Conservation (phyloP, 2,888 invertebrate genomes). For the Diarsia rubi region DNA sequence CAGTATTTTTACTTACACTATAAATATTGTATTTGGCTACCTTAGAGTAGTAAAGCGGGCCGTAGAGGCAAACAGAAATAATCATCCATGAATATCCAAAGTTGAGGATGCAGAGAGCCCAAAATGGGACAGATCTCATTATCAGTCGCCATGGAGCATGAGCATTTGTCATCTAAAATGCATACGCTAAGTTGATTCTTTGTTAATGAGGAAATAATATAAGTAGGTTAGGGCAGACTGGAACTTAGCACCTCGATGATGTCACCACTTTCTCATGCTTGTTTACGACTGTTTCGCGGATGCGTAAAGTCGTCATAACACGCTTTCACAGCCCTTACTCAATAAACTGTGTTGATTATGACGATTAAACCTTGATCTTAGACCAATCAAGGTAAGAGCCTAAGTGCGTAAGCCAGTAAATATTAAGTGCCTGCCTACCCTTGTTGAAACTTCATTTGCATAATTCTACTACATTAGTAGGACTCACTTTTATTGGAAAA, state of each 20-base stretch:
- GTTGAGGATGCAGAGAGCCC: slow-evolving; percentile 85
- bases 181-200: background rate
- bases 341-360: slow-evolving; percentile 7
- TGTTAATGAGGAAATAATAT: background rate
- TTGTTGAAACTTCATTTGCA: slow-evolving; percentile 4
- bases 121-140: slow-evolving; percentile 82
- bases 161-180: slow-evolving; percentile 81
- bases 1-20: slow-evolving; percentile 74
- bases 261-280: slow-evolving; percentile 40
- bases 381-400: background rate
- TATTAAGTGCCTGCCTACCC: background rate
- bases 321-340: background rate
- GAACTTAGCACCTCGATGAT: slow-evolving; percentile 16
- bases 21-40: slow-evolving; percentile 80
- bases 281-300: slow-evolving; percentile 20
- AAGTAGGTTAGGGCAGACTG: slow-evolving; percentile 2
- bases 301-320: background rate
- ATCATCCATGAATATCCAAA: slow-evolving; percentile 89
- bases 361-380: slow-evolving; percentile 1
- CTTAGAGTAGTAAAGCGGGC: slow-evolving; percentile 83
- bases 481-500: slow-evolving; percentile 84
- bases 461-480: slow-evolving; percentile 23
- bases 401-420: background rate
- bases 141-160: slow-evolving; percentile 84
- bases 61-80: slow-evolving; percentile 82